A percentile compares a stretch with the other conserved stretches of the same genome.
Evolutionary conservation across 1,140 invertebrate genomes (phyloP).

Genomic region (Piezodorus guildinii): DNA sequence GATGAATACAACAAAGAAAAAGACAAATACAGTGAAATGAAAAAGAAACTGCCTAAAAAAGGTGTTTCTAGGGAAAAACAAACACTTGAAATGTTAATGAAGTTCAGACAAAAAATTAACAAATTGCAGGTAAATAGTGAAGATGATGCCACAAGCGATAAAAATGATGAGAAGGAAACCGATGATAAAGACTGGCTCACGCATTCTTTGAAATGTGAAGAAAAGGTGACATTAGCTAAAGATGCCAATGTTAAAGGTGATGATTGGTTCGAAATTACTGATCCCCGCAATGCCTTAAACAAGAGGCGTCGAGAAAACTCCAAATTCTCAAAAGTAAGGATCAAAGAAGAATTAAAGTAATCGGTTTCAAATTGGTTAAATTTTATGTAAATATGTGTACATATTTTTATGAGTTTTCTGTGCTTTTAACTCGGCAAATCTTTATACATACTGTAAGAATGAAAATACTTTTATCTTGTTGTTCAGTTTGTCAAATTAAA

Average conservation of each 20-base stretch:
- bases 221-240: conserved; percentile 71
- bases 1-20: conserved; percentile 9
- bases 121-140: conserved; percentile 35
- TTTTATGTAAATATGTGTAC: not conserved
- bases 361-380: not conserved
- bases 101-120: conserved; percentile 71
- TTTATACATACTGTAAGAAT: no score
- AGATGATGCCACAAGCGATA: conserved; percentile 33
- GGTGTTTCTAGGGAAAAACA: conserved; percentile 45
- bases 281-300: conserved; percentile 89
- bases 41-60: conserved; percentile 31
- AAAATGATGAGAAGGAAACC: conserved; percentile 31
- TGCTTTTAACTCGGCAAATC: no score
- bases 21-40: conserved; percentile 3
- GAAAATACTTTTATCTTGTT: no score
- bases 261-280: conserved; percentile 93
- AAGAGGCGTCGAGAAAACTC: conserved; percentile 63
- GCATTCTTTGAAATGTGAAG: conserved; percentile 69
- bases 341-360: conserved; percentile 9
- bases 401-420: not conserved
- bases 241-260: conserved; percentile 89
- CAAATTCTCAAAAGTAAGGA: not conserved
- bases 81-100: conserved; percentile 64
- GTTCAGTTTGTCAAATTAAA: no score
- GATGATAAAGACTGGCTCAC: conserved; percentile 43